Percentiles rank a stretch among this genome's conserved stretches.
These are phyloP conservation scores for Drosophila flavopinicola DNA, from an alignment of 2,888 invertebrate species.

Conservation along the genomic window DNA sequence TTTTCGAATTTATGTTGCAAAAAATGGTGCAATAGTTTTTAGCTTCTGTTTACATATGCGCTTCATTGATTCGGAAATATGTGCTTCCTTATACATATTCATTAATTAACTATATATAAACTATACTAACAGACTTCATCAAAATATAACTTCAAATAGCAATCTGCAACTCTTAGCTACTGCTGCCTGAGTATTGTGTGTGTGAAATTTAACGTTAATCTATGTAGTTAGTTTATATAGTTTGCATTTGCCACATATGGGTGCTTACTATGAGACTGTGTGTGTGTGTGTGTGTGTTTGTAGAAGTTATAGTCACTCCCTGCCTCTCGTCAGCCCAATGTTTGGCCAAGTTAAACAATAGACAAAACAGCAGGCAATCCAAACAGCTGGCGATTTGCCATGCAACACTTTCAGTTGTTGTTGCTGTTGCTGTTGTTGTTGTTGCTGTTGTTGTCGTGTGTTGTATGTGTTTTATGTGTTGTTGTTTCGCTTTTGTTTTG, in stretches of 20 bases:
- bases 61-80: too few relatives aligned
- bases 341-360: conserved; percentile 63
- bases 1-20: too few relatives aligned
- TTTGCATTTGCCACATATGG: conserved; percentile 18
- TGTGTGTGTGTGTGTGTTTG: conserved; percentile 7
- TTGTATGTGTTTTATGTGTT: conserved; percentile 25
- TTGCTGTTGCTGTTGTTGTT: conserved; percentile 34
- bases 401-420: conserved; percentile 57
- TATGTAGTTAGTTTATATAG: neutral
- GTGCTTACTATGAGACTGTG: neutral
- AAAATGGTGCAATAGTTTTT: too few relatives aligned
- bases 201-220: conserved; percentile 18
- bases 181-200: conserved; percentile 16
- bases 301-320: conserved; percentile 8
- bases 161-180: conserved; percentile 1
- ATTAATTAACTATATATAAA: neutral
- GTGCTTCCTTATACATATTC: neutral
- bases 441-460: too few relatives aligned
- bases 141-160: too few relatives aligned
- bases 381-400: conserved; percentile 63
- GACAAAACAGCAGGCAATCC: conserved; percentile 41
- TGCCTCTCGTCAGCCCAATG: conserved; percentile 32
- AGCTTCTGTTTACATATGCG: too few relatives aligned
- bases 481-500: conserved; percentile 51
- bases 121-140: too few relatives aligned